These are phyloP conservation scores for Platyura marginata DNA, from an alignment of 1,140 invertebrate species.

Conservation along the genomic window DNA sequence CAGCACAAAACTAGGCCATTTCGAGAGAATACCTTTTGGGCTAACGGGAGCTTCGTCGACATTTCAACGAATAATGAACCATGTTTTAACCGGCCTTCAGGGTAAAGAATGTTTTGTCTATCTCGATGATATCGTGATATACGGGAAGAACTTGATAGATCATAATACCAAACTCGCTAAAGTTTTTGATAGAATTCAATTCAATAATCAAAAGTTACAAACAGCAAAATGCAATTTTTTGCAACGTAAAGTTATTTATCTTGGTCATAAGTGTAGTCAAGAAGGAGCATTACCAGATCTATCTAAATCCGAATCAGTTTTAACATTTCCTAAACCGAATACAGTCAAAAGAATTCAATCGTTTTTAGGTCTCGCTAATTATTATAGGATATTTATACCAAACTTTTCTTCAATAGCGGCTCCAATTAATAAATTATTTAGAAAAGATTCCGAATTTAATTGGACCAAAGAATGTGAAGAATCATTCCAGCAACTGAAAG, in stretches of 20 bases:
- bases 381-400: constrained; percentile 26
- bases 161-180: constrained; percentile 11
- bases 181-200: constrained; percentile 10
- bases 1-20: not conserved
- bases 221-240: constrained; percentile 22
- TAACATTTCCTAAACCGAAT: constrained; percentile 13
- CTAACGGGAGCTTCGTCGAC: constrained; percentile 13
- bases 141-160: constrained; percentile 10
- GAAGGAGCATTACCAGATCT: constrained; percentile 18
- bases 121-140: constrained; percentile 10
- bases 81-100: constrained; percentile 12
- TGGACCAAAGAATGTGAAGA: constrained; percentile 6
- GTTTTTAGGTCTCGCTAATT: constrained; percentile 27
- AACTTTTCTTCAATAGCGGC: constrained; percentile 16
- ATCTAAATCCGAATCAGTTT: constrained; percentile 21
- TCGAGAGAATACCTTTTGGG: constrained; percentile 15
- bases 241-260: constrained; percentile 14
- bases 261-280: constrained; percentile 19
- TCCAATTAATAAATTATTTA: constrained; percentile 16
- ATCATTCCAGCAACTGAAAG: constrained; percentile 5
- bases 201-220: constrained; percentile 12
- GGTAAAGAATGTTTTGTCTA: constrained; percentile 15
- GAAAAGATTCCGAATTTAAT: constrained; percentile 7
- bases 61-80: constrained; percentile 18
- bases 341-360: constrained; percentile 18